Conservation (phyloP, 2,888 invertebrate genomes). For the Boloria euphrosyne region DNA sequence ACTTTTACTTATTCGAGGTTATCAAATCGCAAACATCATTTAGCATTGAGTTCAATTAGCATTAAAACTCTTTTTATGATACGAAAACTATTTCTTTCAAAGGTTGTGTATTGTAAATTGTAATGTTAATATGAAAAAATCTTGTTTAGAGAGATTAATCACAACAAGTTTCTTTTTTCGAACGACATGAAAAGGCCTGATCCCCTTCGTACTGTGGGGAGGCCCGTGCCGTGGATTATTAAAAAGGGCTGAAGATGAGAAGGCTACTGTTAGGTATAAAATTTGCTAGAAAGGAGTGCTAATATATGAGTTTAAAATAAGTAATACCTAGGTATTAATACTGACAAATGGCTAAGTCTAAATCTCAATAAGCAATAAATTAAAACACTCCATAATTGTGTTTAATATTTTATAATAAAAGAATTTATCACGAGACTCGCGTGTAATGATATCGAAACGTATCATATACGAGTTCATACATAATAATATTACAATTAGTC, state of each 20-base stretch:
- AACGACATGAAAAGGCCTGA: too few species aligned
- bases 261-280: too few species aligned
- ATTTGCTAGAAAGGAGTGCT: too few species aligned
- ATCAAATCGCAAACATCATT: not conserved
- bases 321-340: too few species aligned
- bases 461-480: not conserved
- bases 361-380: too few species aligned
- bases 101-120: not conserved
- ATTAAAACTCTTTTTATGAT: constrained; percentile 8
- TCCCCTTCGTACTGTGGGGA: too few species aligned
- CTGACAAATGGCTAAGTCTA: too few species aligned
- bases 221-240: too few species aligned
- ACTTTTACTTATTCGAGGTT: constrained; percentile 3
- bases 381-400: not conserved
- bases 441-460: constrained; percentile 14
- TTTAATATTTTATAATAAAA: not conserved
- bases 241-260: too few species aligned
- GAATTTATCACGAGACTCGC: constrained; percentile 1
- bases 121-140: not conserved
- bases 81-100: constrained; percentile 9
- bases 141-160: not conserved
- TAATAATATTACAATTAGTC: not conserved
- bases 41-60: not conserved
- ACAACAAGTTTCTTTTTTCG: too few species aligned
- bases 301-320: too few species aligned